Percentiles rank a stretch among this genome's conserved stretches.
Evolutionary conservation across 2,888 invertebrate species (phyloP).

Genomic region (Dynastes grantii): DNA sequence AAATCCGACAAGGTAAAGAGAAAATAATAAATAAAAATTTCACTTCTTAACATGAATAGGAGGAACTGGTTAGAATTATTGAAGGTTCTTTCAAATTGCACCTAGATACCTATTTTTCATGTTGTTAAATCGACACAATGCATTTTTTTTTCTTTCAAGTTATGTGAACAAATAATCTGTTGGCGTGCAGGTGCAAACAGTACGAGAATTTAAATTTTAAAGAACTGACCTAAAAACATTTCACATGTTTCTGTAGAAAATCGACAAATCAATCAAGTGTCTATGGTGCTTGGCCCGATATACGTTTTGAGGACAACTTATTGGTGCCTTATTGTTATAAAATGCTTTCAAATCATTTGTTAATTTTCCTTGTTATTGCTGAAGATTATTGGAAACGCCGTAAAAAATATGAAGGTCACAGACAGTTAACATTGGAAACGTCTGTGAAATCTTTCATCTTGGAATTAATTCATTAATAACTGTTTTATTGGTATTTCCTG

Average conservation of each 20-base stretch:
- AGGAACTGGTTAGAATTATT: background rate
- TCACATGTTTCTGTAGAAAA: constrained; percentile 8
- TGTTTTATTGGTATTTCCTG: no score
- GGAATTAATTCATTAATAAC: no score
- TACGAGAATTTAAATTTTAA: constrained; percentile 3
- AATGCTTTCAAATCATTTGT: no score
- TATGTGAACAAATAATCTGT: background rate
- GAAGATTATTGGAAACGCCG: no score
- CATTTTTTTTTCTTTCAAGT: background rate
- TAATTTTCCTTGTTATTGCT: no score
- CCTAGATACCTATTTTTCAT: background rate
- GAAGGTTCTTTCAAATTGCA: background rate
- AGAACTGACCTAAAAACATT: constrained; percentile 7
- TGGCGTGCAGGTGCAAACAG: background rate
- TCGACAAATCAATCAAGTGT: constrained; percentile 2
- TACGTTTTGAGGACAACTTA: constrained; percentile 1
- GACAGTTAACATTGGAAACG: no score
- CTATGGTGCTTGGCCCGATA: background rate
- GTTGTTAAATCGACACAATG: background rate
- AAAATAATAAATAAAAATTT: constrained; percentile 44
- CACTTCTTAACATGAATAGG: constrained; percentile 22
- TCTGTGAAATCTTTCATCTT: no score
- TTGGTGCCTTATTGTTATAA: no score
- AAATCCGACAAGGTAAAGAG: constrained; percentile 13
- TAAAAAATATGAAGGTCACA: no score